Evolutionary conservation across 2,797 vertebrate genomes (phyloP).

Genomic region (Xenentodon cancila): DNA sequence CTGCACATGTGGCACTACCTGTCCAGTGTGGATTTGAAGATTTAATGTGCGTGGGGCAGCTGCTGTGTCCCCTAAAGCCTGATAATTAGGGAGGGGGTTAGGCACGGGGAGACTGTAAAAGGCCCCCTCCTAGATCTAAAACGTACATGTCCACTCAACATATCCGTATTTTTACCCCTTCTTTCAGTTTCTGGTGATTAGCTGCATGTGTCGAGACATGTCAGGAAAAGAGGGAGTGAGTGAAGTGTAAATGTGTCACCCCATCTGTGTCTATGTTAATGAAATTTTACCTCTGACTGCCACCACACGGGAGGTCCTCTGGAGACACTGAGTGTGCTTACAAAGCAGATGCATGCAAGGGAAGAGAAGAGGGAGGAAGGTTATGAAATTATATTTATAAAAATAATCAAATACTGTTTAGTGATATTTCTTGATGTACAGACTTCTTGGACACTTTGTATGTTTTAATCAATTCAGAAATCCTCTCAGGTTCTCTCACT

Average conservation of each 20-base stretch:
- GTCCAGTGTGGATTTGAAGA: slow-evolving; percentile 79
- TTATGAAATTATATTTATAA: background rate
- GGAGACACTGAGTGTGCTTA: slow-evolving; percentile 37
- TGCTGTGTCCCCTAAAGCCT: slow-evolving; percentile 64
- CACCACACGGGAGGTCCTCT: slow-evolving; percentile 58
- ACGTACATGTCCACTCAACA: slow-evolving; percentile 33
- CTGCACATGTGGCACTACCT: slow-evolving; percentile 85
- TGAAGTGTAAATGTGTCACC: slow-evolving; percentile 56
- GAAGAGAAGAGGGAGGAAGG: background rate
- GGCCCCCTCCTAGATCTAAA: slow-evolving; percentile 30
- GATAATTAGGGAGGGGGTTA: slow-evolving; percentile 22
- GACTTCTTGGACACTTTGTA: slow-evolving; percentile 1
- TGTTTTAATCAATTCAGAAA: background rate
- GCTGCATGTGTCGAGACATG: slow-evolving; percentile 71
- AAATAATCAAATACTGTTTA: background rate
- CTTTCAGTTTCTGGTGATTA: slow-evolving; percentile 51
- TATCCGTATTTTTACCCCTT: slow-evolving; percentile 23
- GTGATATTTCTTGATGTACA: background rate
- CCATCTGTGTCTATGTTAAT: slow-evolving; percentile 65
- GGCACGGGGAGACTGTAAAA: slow-evolving; percentile 36
- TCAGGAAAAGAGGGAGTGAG: slow-evolving; percentile 54
- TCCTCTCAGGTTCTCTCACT: slow-evolving; percentile 13
- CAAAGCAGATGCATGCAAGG: slow-evolving; percentile 22
- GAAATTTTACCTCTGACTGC: slow-evolving; percentile 67
- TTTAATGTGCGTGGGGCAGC: slow-evolving; percentile 79